A percentile compares a stretch with the other conserved stretches of the same genome.
phyloP scores from a whole-genome alignment of 2,797 vertebrate genomes.

The Poecilia gillii region DNA sequence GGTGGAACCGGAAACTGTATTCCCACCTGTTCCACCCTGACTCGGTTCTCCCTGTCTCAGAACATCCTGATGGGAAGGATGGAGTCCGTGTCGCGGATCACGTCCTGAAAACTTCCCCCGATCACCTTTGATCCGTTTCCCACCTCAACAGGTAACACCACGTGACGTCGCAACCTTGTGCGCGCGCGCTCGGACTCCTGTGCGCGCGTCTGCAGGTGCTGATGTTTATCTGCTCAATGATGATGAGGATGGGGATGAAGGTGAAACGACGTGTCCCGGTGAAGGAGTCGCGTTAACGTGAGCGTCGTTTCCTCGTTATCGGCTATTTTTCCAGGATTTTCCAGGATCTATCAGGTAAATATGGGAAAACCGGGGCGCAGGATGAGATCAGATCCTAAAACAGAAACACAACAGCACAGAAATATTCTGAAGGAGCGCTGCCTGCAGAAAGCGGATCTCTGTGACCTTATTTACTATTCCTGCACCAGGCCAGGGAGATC shows the following conservation, averaged over 20 bases:
- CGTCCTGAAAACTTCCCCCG: conserved; percentile 2
- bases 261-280: not conserved
- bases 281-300: not conserved
- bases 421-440: not conserved
- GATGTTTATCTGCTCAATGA: not conserved
- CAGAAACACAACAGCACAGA: not conserved
- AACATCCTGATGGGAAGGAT: conserved; percentile 33
- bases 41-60: not conserved
- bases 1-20: not conserved
- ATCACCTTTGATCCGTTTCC: not conserved
- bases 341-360: not conserved
- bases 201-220: not conserved
- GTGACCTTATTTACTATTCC: not conserved
- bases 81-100: conserved; percentile 15
- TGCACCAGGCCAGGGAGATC: not conserved
- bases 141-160: conserved; percentile 31
- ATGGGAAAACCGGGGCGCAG: not conserved
- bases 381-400: not conserved
- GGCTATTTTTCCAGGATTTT: not conserved
- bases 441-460: not conserved
- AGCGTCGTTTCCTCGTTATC: not conserved
- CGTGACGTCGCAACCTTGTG: not conserved
- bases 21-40: not conserved
- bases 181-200: not conserved
- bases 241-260: not conserved